Percentiles rank a stretch among this genome's conserved stretches.
These are phyloP conservation scores for Stenurella melanura DNA, from an alignment of 2,888 invertebrate genomes.

Conservation along the genomic window DNA sequence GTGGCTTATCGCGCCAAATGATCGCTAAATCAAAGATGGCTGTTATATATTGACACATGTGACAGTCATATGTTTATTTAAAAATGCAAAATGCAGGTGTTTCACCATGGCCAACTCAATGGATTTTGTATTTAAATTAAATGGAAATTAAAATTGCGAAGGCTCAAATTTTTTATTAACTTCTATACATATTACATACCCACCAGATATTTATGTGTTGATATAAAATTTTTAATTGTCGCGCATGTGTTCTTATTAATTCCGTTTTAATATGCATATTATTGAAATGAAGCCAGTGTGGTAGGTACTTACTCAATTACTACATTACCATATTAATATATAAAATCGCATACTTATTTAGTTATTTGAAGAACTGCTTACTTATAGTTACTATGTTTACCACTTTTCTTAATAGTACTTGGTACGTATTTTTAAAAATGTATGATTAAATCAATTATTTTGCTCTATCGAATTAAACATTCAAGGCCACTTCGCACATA, in stretches of 20 bases:
- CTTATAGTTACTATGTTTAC: not conserved
- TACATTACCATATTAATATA: not conserved
- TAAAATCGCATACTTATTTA: not conserved
- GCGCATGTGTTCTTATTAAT: conserved; percentile 33
- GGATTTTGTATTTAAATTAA: conserved; percentile 57
- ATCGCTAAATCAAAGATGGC: conserved; percentile 41
- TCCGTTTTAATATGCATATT: conserved; percentile 32
- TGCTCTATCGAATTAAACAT: not conserved
- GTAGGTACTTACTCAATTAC: not conserved
- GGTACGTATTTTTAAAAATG: not conserved
- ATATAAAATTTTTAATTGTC: conserved; percentile 35
- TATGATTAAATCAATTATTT: conserved; percentile 9
- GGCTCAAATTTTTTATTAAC: conserved; percentile 53
- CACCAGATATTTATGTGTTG: conserved; percentile 47
- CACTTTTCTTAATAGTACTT: not conserved
- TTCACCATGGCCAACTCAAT: conserved; percentile 50
- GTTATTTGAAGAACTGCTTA: not conserved
- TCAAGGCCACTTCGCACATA: conserved; percentile 10
- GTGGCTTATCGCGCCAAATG: conserved; percentile 49
- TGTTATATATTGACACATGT: conserved; percentile 42
- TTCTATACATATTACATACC: conserved; percentile 42
- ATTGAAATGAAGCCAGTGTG: conserved; percentile 30
- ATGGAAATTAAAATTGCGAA: conserved; percentile 62
- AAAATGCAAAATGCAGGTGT: conserved; percentile 55
- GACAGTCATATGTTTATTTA: conserved; percentile 43